Evolutionary conservation across 2,113 vertebrate species (phyloP).

Genomic region (Columbina picui): DNA sequence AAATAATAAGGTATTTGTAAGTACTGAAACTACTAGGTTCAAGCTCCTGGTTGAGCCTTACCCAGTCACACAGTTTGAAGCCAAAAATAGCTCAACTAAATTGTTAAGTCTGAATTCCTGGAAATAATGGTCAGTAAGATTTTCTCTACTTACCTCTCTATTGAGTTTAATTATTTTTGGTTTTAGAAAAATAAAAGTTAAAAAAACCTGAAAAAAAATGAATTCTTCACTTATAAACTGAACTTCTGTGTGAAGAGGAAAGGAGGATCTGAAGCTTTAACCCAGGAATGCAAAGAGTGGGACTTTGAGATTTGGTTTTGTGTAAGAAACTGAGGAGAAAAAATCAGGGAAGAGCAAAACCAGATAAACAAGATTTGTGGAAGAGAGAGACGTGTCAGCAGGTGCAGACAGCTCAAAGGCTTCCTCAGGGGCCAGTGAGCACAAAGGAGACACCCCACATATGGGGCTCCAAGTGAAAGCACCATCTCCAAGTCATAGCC

Average conservation of each 20-base stretch:
- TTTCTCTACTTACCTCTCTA: not conserved
- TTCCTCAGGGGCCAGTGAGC: not conserved
- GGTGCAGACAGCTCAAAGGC: not conserved
- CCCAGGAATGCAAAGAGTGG: not conserved
- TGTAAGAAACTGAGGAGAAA: not conserved
- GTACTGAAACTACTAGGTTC: not conserved
- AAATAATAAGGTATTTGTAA: not conserved
- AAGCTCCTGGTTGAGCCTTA: not conserved
- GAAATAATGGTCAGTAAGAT: not conserved
- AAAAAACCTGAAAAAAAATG: not conserved
- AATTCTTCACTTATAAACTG: not conserved
- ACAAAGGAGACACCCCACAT: not conserved
- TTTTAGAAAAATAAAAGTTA: not conserved
- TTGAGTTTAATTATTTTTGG: not conserved
- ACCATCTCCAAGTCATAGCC: not conserved
- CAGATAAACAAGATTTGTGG: not conserved
- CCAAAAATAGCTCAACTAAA: not conserved
- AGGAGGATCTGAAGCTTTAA: not conserved
- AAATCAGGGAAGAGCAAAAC: not conserved
- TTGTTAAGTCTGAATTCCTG: not conserved
- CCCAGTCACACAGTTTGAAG: not conserved
- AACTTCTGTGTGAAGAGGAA: not conserved
- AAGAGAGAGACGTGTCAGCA: rapidly evolving
- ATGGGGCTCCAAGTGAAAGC: not conserved
- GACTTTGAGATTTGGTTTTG: not conserved